Evolutionary conservation across 2,113 vertebrate species (phyloP).

Genomic region (Toxotes chatareus): DNA sequence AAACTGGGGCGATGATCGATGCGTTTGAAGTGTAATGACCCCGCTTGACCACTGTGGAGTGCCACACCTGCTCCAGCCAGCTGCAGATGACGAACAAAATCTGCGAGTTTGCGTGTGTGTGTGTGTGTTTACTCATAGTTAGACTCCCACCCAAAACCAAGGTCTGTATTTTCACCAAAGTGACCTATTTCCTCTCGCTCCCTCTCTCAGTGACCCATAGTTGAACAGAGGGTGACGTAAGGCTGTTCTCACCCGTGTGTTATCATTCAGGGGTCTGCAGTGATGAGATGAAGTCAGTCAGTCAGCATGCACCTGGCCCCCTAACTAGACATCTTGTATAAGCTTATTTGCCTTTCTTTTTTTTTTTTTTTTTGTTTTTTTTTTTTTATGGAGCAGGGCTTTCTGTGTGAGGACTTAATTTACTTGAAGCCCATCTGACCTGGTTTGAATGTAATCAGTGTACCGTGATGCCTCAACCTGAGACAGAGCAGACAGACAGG

Average conservation of each 20-base stretch:
- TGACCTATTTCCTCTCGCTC: slow-evolving; percentile 69
- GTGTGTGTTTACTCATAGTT: slow-evolving; percentile 22
- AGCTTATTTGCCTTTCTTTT: slow-evolving; percentile 51
- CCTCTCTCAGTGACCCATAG: slow-evolving; percentile 38
- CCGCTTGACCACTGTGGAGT: slow-evolving; percentile 43
- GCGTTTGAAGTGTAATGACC: slow-evolving; percentile 46
- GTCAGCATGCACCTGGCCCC: slow-evolving; percentile 67
- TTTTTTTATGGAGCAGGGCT: slow-evolving; percentile 41
- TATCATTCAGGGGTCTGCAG: slow-evolving; percentile 67
- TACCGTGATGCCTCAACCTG: slow-evolving; percentile 17
- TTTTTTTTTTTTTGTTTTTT: slow-evolving; percentile 55
- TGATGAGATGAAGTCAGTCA: slow-evolving; percentile 76
- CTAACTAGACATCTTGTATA: slow-evolving; percentile 57
- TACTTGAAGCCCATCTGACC: slow-evolving; percentile 59
- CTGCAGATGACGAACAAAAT: slow-evolving; percentile 25
- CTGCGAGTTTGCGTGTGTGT: background rate
- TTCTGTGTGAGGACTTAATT: slow-evolving; percentile 44
- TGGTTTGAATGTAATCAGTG: slow-evolving; percentile 51
- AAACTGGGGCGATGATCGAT: slow-evolving; percentile 17
- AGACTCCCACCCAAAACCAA: slow-evolving; percentile 18
- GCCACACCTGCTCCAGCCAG: slow-evolving; percentile 43
- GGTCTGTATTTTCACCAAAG: slow-evolving; percentile 59
- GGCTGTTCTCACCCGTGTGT: slow-evolving; percentile 67
- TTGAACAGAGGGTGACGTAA: slow-evolving; percentile 69
- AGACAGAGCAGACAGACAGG: slow-evolving; percentile 25